These are phyloP conservation scores for Varecia variegata DNA, from an alignment of 2,797 vertebrate species.

Conservation along the genomic window DNA sequence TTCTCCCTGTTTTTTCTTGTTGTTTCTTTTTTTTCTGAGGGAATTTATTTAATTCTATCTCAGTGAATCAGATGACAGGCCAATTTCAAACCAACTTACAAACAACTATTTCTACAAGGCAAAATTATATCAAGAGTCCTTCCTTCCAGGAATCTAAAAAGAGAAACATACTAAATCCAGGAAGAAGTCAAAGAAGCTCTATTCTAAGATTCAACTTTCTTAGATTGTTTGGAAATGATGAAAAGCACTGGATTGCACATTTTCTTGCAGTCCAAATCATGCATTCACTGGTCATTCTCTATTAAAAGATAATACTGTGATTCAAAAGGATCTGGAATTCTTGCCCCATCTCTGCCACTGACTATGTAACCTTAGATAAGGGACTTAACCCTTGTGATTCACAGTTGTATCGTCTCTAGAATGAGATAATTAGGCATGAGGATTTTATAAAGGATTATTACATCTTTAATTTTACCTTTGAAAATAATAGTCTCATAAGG, in stretches of 20 bases:
- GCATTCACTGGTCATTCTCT: not conserved
- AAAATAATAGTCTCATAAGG: not conserved
- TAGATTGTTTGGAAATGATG: not conserved
- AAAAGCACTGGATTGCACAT: not conserved
- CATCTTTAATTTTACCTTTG: not conserved
- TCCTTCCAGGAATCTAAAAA: constrained; percentile 20
- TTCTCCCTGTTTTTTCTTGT: not conserved
- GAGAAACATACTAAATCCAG: not conserved
- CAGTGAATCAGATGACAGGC: constrained; percentile 53
- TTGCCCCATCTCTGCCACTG: not conserved
- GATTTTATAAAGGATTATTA: not conserved
- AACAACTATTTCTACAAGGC: constrained; percentile 54
- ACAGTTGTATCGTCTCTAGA: not conserved
- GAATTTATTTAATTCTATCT: constrained; percentile 70
- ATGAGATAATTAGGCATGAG: not conserved
- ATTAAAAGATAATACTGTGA: not conserved
- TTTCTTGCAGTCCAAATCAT: not conserved
- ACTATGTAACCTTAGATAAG: not conserved
- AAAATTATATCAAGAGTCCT: constrained; percentile 69
- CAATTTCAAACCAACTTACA: constrained; percentile 54
- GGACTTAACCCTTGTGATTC: not conserved
- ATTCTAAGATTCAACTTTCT: not conserved
- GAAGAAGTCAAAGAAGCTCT: not conserved
- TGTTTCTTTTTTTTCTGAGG: not conserved
- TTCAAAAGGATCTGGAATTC: not conserved